Percentiles rank a stretch among this genome's conserved stretches.
phyloP scores from a whole-genome alignment of 2,888 invertebrate genomes.

The Troides oblongomaculatus region DNA sequence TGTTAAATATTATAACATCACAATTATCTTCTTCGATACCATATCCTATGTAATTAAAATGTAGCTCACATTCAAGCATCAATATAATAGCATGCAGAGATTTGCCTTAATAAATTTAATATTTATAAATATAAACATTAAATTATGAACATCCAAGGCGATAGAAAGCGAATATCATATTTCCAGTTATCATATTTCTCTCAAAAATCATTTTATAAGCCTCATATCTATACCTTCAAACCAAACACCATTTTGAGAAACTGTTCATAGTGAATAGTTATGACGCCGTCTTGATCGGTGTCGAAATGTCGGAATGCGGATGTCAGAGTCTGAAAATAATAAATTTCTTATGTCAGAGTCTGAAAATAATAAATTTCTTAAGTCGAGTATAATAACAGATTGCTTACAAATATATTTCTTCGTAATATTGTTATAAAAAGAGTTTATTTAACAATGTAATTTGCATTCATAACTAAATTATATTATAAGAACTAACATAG shows the following conservation, averaged over 20 bases:
- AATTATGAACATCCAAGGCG: neutral
- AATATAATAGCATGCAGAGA: neutral
- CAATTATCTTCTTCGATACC: no score
- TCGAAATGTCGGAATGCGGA: conserved; percentile 92
- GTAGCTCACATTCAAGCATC: neutral
- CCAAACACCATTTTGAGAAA: conserved; percentile 95
- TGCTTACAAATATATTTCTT: neutral
- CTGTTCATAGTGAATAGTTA: conserved; percentile 97
- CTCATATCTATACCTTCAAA: conserved; percentile 81
- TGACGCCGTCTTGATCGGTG: conserved; percentile 96
- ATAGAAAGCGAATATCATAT: neutral
- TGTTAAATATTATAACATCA: neutral
- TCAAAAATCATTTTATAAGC: conserved; percentile 1
- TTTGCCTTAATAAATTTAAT: neutral
- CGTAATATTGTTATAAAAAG: no score
- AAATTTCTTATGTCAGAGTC: conserved; percentile 84
- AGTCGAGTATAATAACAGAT: neutral
- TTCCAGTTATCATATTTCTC: neutral
- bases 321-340: conserved; percentile 87
- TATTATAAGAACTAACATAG: no score
- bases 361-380: conserved; percentile 55
- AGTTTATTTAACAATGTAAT: no score
- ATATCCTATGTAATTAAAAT: neutral
- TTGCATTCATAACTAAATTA: no score
- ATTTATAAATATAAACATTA: neutral